Evolutionary conservation across 2,888 invertebrate genomes (phyloP).

Genomic region (Drosophila diplacantha): DNA sequence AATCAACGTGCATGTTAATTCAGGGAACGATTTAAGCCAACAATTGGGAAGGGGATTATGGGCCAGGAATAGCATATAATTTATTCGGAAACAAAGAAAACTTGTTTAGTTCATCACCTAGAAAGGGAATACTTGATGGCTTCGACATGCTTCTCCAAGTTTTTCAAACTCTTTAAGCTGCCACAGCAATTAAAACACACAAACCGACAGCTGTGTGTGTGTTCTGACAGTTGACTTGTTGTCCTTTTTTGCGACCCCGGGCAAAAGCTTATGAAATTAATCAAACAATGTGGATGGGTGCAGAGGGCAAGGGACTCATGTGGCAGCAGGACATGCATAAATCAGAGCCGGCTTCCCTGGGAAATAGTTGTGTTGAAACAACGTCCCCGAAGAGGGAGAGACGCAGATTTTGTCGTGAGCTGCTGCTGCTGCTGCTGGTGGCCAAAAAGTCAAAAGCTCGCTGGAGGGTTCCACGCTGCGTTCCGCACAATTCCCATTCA

Average conservation of each 20-base stretch:
- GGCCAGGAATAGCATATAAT: background rate
- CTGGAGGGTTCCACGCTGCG: slow-evolving; percentile 13
- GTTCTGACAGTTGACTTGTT: slow-evolving; percentile 14
- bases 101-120: background rate
- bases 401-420: background rate
- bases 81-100: background rate
- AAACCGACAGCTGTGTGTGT: slow-evolving; percentile 10
- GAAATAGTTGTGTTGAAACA: slow-evolving; percentile 61
- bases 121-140: slow-evolving; percentile 18
- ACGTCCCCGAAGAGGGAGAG: slow-evolving; percentile 27
- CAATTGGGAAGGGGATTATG: background rate
- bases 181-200: slow-evolving; percentile 18
- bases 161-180: slow-evolving; percentile 24
- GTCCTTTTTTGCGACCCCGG: slow-evolving; percentile 32
- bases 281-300: slow-evolving; percentile 34
- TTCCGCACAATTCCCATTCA: slow-evolving; percentile 47
- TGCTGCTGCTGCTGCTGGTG: slow-evolving; percentile 1
- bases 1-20: slow-evolving; percentile 19
- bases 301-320: slow-evolving; percentile 20
- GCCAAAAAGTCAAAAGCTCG: slow-evolving; percentile 40
- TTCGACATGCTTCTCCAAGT: background rate
- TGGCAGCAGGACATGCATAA: slow-evolving; percentile 51
- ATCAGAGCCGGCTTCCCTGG: slow-evolving; percentile 49
- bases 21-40: slow-evolving; percentile 10
- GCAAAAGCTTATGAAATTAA: slow-evolving; percentile 47